Evolutionary conservation across 2,113 vertebrate species (phyloP).

Genomic region (Ellobius talpinus): DNA sequence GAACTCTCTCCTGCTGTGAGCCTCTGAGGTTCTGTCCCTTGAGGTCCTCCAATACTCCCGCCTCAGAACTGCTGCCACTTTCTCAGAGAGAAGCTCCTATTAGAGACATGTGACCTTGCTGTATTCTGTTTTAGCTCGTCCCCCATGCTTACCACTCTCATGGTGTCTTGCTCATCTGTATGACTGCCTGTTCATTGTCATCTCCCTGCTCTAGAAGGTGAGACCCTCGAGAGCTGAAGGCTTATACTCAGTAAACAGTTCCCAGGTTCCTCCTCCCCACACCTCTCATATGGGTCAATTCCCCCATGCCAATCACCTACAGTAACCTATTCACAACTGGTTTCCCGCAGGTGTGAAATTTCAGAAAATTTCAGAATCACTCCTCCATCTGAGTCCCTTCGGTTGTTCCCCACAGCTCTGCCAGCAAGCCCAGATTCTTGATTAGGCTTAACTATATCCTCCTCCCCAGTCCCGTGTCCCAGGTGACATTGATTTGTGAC

Average conservation of each 20-base stretch:
- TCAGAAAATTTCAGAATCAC: background rate
- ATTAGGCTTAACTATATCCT: background rate
- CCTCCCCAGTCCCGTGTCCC: background rate
- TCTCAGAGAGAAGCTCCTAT: background rate
- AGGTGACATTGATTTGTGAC: background rate
- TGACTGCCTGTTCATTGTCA: background rate
- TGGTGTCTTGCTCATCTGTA: background rate
- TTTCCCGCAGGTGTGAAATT: background rate
- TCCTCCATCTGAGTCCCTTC: background rate
- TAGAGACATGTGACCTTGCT: background rate
- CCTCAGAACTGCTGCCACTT: background rate
- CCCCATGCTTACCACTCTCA: background rate
- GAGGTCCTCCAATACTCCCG: too few relatives aligned
- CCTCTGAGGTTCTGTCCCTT: background rate
- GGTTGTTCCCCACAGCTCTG: background rate
- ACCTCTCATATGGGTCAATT: background rate
- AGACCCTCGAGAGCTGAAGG: background rate
- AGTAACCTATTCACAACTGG: background rate
- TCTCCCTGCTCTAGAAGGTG: background rate
- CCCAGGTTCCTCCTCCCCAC: background rate
- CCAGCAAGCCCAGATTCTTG: background rate
- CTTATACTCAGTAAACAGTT: background rate
- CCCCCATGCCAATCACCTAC: background rate
- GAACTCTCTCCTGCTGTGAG: background rate
- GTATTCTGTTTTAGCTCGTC: background rate